Base-by-base conservation (phyloP, 1,140 invertebrate genomes). In the Teleopsis dalmanni region DNA sequence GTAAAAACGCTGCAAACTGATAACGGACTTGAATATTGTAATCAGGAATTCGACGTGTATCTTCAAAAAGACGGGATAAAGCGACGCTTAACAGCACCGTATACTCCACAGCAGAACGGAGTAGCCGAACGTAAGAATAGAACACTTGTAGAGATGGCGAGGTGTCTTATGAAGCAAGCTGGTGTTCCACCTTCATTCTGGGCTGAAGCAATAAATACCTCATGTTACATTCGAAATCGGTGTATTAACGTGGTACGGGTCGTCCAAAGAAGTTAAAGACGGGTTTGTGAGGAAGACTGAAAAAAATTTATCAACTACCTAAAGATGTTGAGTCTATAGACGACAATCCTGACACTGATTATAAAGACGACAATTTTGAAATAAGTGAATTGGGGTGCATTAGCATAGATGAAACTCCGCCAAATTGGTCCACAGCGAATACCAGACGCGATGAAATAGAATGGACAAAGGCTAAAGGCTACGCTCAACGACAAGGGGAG, bases 401-500 rank as follows among this genome's bases (percentile, higher is more conserved):
- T n/a, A n/a, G n/a, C n/a, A n/a, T n/a, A n/a, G n/a, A n/a, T n/a
- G n/a, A n/a, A n/a, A n/a, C 18, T 13, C 13, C n/a, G 6, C 18
- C 33, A 35, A 35, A 16, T n/a, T 35, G 33, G 33, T 35, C 33
- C 1, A 16, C n/a, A 35, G 33, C 33, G n/a, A 35, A 35, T n/a
- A 1, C 22, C 8, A 40, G 4, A 11, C 6, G 37, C 19, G 11
- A 19, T 11, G 40, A 42, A 13, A 75, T 72, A 55, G 72, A 72
- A 23, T 50, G 72, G 26, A 56, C 72, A 31, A 67, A 75, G 16
- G 69, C 65, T n/a, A 65, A 62, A 44, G 72, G 72, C 2, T 75
- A 49, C 52, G 51, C 44, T 11, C 70, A 73, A 54, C 51, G 48
- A 26, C 19, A 43, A 34, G 71, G 67, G 13, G 35, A 64, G 25